Evolutionary conservation across 2,113 vertebrate genomes (phyloP), one percentile per base, ranked within the genome.

Genomic region (Oplegnathus fasciatus): DNA sequence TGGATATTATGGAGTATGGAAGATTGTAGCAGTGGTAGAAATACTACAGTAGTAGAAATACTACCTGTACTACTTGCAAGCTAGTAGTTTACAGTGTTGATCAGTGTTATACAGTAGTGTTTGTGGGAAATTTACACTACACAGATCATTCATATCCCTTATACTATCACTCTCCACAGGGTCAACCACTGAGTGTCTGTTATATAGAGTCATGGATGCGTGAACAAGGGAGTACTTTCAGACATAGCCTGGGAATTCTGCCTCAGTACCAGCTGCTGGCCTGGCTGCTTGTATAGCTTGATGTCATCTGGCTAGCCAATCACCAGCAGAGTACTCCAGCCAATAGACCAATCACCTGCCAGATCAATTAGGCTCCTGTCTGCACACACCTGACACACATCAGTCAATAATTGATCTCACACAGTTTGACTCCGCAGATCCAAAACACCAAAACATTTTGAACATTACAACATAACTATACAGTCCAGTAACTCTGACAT

Each of bases 341-440:
- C 72, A 73, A 80, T 18, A 8, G 32, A 71, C 74, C 74, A 78
- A 78, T 71, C 52, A 22, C 5, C 18, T 20, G 74, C 68, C 82
- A 82, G 82, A 72, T 65, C 60, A 50, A 42, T 74, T 32, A 52
- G 44, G 17, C 62, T 32, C 34, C 52, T 48, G 28, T 81, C 42
- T 61, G 65, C 58, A 75, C 57, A 60, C 72, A 84, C 81, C 76
- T 82, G 74, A 76, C 50, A 37, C 30, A 34, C 73, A 64, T 78
- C 30, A 73, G n/a, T 58, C 72, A 52, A 17, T 68, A 52, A 68
- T 13, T 70, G 44, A 26, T 58, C 28, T 20, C 70, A 46, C 32
- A 48, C 13, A 70, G 9, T 48, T 18, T 54, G 17, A 67, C 28
- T 65, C 22, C 24, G 54, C 34, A 24, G 18, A 37, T 28, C 9